phyloP scores from a whole-genome alignment of 2,888 invertebrate genomes.

The Aspidiotus destructor region DNA sequence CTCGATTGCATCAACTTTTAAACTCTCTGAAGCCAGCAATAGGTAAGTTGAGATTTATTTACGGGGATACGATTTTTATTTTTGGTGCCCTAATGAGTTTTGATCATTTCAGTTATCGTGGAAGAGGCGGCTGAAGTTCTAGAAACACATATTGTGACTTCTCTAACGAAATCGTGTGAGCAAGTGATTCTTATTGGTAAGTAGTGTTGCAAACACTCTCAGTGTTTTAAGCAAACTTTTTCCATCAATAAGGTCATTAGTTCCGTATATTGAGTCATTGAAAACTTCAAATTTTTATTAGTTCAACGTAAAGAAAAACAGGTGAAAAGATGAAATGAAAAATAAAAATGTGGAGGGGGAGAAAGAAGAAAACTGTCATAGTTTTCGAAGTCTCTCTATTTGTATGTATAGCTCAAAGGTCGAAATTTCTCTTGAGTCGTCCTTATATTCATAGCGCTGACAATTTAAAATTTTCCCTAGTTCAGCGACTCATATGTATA shows the following conservation, averaged over 20 bases:
- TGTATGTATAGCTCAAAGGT: no score
- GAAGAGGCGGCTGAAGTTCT: conserved; percentile 85
- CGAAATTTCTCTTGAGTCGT: no score
- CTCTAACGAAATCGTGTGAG: conserved; percentile 60
- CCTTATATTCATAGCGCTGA: no score
- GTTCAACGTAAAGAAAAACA: not conserved
- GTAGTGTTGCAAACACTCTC: not conserved
- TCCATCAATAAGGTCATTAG: no score
- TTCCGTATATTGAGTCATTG: no score
- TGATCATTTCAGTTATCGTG: conserved; percentile 46
- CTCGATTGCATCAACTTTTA: conserved; percentile 55
- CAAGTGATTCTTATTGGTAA: conserved; percentile 71
- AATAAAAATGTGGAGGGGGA: not conserved
- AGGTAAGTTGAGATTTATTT: not conserved
- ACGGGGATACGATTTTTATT: not conserved
- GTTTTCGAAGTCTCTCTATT: no score
- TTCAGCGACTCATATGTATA: no score
- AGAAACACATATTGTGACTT: conserved; percentile 70
- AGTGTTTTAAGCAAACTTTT: no score
- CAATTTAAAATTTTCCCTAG: no score
- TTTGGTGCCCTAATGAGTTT: no score
- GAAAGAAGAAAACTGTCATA: no score
- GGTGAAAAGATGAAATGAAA: not conserved
- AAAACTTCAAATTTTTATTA: not conserved
- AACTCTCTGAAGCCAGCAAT: conserved; percentile 47